Evolutionary conservation across 2,888 invertebrate species (phyloP).

Genomic region (Yponomeuta evonymella): DNA sequence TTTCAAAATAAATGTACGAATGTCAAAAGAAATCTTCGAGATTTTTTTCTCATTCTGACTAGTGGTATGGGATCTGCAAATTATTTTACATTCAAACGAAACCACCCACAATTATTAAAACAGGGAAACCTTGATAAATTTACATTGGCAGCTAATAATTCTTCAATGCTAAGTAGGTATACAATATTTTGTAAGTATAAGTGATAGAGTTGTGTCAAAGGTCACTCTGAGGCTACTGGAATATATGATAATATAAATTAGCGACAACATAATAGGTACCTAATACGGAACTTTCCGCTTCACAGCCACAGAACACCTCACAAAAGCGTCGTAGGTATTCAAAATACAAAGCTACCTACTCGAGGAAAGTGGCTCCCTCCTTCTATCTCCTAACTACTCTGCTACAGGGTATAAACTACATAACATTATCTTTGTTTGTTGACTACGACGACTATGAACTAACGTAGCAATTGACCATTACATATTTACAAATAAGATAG

Average conservation of each 20-base stretch:
- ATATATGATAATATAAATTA: slow-evolving; percentile 59
- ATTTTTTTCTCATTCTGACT: slow-evolving; percentile 4
- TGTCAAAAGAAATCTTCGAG: not conserved
- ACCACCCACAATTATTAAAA: not conserved
- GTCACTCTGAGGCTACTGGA: slow-evolving; percentile 27
- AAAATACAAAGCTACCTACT: slow-evolving; percentile 27
- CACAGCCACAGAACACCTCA: slow-evolving; percentile 72
- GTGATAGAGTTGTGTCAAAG: not conserved
- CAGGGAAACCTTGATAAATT: slow-evolving; percentile 15
- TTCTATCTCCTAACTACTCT: not conserved
- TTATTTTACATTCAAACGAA: not conserved
- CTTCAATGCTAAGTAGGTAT: slow-evolving; percentile 5
- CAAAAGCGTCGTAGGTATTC: slow-evolving; percentile 62
- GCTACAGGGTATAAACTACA: slow-evolving; percentile 6
- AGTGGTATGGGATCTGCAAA: slow-evolving; percentile 14
- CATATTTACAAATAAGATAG: slow-evolving; percentile 11
- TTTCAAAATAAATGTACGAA: not conserved
- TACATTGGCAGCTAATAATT: no score
- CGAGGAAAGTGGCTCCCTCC: slow-evolving; percentile 1
- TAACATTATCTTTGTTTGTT: slow-evolving; percentile 17
- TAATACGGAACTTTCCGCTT: slow-evolving; percentile 62
- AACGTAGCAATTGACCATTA: slow-evolving; percentile 13
- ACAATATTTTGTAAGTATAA: not conserved
- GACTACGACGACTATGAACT: slow-evolving; percentile 13
- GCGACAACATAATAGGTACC: slow-evolving; percentile 58